These are phyloP conservation scores for Oscheius sp. DNA, from an alignment of 2,888 invertebrate genomes.

Conservation along the genomic window DNA sequence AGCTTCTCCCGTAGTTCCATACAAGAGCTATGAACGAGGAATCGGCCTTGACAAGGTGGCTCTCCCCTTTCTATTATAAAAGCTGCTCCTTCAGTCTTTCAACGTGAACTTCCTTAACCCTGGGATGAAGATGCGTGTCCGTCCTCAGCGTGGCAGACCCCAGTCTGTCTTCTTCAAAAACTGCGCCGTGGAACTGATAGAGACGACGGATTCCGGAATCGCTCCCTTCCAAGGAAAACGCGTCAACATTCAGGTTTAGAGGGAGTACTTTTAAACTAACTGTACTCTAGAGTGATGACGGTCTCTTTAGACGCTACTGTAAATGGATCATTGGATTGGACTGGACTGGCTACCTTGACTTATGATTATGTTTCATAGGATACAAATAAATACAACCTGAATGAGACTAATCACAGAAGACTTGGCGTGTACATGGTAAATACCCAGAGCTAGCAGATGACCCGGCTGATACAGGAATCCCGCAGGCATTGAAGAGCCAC, in stretches of 20 bases:
- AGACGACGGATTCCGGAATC: slow-evolving; percentile 23
- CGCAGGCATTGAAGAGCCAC: slow-evolving; percentile 68
- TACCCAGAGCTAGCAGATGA: slow-evolving; percentile 66
- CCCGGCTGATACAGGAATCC: slow-evolving; percentile 70
- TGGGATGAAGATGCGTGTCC: slow-evolving; percentile 51
- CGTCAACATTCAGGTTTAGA: slow-evolving; percentile 19
- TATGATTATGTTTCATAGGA: slow-evolving; percentile 28
- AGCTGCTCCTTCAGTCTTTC: slow-evolving; percentile 35
- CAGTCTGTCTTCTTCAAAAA: slow-evolving; percentile 35
- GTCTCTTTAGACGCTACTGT: slow-evolving; percentile 25
- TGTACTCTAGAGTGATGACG: slow-evolving; percentile 17
- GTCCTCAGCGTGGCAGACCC: slow-evolving; percentile 38
- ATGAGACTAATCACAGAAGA: slow-evolving; percentile 6
- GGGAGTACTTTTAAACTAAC: too few relatives aligned
- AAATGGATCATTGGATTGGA: slow-evolving; percentile 63
- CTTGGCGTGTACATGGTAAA: background rate
- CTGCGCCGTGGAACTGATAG: slow-evolving; percentile 27
- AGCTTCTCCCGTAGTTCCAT: slow-evolving; percentile 25
- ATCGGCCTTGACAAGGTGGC: slow-evolving; percentile 26
- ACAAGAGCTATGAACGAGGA: slow-evolving; percentile 22
- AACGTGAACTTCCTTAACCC: slow-evolving; percentile 47
- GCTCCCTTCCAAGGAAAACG: slow-evolving; percentile 24
- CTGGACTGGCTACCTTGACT: slow-evolving; percentile 55
- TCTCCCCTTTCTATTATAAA: background rate
- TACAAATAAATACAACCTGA: slow-evolving; percentile 9